Evolutionary conservation across 1,140 invertebrate genomes (phyloP).

Genomic region (Penaeus indicus): DNA sequence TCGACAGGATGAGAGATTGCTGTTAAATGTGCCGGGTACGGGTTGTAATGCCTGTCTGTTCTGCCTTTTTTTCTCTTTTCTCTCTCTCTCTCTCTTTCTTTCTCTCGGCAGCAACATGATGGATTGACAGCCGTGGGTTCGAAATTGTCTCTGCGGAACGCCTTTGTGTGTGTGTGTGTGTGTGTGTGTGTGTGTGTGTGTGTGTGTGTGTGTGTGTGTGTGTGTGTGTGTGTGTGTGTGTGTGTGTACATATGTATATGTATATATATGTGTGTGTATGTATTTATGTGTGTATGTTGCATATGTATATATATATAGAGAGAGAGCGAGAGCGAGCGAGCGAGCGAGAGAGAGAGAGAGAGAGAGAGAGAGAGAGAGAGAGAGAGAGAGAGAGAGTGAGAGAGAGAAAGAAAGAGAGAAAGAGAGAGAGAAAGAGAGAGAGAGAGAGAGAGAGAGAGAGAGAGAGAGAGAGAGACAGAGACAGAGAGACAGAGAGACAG

Average conservation of each 20-base stretch:
- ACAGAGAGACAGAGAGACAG: too few species aligned
- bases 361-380: too few species aligned
- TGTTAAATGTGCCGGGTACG: conserved; percentile 37
- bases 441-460: too few species aligned
- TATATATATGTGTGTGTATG: too few species aligned
- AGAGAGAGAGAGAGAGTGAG: too few species aligned
- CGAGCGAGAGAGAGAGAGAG: too few species aligned
- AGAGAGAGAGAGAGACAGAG: too few species aligned
- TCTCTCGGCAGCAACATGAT: conserved; percentile 1
- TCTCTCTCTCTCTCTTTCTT: not conserved
- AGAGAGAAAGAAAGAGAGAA: too few species aligned
- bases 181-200: not conserved
- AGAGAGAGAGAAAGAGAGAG: too few species aligned
- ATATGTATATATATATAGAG: not conserved
- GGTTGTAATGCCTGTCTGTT: conserved; percentile 27
- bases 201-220: not conserved
- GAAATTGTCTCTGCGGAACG: conserved; percentile 16
- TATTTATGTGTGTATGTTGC: not conserved
- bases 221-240: not conserved
- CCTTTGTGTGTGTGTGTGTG: conserved; percentile 6
- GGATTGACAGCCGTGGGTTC: conserved; percentile 9
- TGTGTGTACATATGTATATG: not conserved
- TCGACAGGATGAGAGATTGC: conserved; percentile 33
- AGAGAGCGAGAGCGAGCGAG: too few species aligned
- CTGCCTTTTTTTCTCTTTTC: too few species aligned